Percentiles rank a stretch among this genome's conserved stretches.
phyloP scores from a whole-genome alignment of 2,113 vertebrate genomes.

The Diadophis punctatus region DNA sequence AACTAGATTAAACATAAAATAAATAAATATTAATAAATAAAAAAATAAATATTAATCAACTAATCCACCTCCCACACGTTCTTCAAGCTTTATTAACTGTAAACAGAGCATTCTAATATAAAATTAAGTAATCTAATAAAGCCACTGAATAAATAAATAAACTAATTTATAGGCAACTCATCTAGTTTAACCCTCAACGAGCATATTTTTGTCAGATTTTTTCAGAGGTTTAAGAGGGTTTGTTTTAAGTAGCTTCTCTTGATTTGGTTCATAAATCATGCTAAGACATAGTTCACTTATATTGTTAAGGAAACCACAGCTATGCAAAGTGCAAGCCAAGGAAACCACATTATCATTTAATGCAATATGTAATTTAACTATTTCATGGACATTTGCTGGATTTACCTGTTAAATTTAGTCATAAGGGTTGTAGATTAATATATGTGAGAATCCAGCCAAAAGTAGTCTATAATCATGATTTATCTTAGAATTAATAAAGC shows the following conservation, averaged over 20 bases:
- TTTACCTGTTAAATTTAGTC: neutral
- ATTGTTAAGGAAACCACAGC: neutral
- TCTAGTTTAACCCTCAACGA: neutral
- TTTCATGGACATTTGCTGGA: neutral
- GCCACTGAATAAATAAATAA: neutral
- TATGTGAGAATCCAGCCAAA: neutral
- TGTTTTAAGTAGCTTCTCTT: neutral
- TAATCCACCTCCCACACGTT: neutral
- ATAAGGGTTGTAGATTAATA: neutral
- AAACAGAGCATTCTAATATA: neutral
- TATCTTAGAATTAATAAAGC: neutral
- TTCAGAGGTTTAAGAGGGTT: neutral
- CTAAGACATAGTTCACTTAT: neutral
- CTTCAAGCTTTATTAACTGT: neutral
- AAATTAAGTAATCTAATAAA: neutral
- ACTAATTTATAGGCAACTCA: neutral
- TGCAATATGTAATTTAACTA: neutral
- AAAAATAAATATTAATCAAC: neutral
- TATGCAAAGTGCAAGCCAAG: neutral
- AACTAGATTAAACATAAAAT: neutral
- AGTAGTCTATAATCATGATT: neutral
- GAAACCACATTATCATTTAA: neutral
- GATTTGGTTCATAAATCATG: neutral
- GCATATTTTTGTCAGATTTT: neutral
- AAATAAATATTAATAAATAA: neutral